Base-by-base conservation (phyloP, 2,113 vertebrate species). In the Myodes glareolus region DNA sequence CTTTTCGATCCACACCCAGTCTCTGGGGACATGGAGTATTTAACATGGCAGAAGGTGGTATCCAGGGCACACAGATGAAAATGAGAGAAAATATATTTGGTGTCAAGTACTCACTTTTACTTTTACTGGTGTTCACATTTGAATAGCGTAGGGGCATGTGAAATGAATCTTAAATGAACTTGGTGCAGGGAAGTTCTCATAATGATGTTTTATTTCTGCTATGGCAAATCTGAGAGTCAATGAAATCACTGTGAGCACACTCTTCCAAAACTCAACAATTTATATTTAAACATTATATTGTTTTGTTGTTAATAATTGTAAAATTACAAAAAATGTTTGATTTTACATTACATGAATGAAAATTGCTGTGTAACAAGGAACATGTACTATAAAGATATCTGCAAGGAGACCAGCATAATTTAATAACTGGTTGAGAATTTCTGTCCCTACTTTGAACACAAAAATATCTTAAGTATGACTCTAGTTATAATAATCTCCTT, bases 171-270 rank as follows among this genome's bases (percentile, higher is more conserved):
- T 92, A 86, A 96, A 89, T 87, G 33, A 27, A 84, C 61, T 75
- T 67, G 67, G 45, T 87, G 39, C 86, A 91, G 25, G 67, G 84
- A 92, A 96, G 45, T 90, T 97, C 94, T 91, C 23, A 78, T 47
- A 80, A 91, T 52, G 5, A 5, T 92, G 9, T 75, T 94, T 95
- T 72, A 78, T 96, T 95, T 96, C 85, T 82, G 96, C 76, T 77
- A 6, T 82, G 50, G 58, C 77, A 91, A 92, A 95, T 97, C 70
- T 52, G 27, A 55, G 55, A 96, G 90, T n/a, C 73, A 95, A 88
- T 92, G 92, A 94, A 97, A 94, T 86, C 47, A 14, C 11, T 89
- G 67, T 73, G 25, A 95, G 42, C n/a, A 89, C 36, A 75, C 75
- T 94, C 36, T 92, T 89, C n/a, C 42, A 31, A 90, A 89, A 63